Base-by-base conservation (phyloP, 1,140 invertebrate genomes). In the Ditylenchus dipsaci region DNA sequence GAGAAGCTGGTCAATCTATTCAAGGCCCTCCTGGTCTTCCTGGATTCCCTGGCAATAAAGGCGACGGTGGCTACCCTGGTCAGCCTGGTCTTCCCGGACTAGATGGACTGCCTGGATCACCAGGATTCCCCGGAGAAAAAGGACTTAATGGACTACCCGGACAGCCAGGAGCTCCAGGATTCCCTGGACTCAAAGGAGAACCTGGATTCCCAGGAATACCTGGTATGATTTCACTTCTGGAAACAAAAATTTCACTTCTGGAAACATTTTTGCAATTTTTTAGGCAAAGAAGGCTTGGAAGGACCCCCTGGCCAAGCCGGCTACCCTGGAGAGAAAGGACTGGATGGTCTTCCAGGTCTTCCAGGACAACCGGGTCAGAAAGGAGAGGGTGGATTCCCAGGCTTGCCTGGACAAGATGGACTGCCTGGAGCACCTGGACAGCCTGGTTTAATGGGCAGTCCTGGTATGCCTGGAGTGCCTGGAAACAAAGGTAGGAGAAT, bases 361-460 rank as follows among this genome's bases (percentile, higher is more conserved):
- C 63, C 63, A 27, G 71, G 78, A 15, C 13, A 64, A 26, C 26
- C 21, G n/a, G 78, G 78, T 1, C 57, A 29, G n/a, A 78, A 80
- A 63, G 78, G 78, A 29, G 78, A 82, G 15, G n/a, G 64, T 47
- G 80, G 78, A 29, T 71, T 76, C 8, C 72, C 77, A 64, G 81
- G 81, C 9, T 9, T 70, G 45, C 78, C 75, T 15, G 88, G 88
- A n/a, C 26, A 76, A 64, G 67, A 77, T 30, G 78, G 77, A 29
- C 59, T 68, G 9, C 82, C 80, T 64, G 81, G 81, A 57, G n/a
- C 43, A 19, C 75, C 81, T 53, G 81, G 81, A 17, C 61, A 64
- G 15, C 69, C 76, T 27, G 81, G 81, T 19, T 49, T 68, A 13
- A 59, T 77, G 59, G 78, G 81, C 38, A 29, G 27, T 21, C 33